Conservation (phyloP, 2,888 invertebrate species). For the Drosophila leonis region DNA sequence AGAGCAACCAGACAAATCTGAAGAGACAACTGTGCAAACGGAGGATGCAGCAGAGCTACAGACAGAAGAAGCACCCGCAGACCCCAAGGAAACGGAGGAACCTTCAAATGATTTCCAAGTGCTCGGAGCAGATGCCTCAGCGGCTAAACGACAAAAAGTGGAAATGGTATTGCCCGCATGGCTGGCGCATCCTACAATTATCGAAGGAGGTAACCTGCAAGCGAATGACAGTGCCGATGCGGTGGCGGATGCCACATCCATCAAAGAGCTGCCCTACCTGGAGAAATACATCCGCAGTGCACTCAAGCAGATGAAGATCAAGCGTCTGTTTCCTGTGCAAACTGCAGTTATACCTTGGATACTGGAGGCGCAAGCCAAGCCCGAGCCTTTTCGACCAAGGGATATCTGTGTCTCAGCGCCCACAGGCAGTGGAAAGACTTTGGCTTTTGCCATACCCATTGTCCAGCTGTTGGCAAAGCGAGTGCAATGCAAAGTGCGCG, state of each 20-base stretch:
- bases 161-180: constrained; percentile 94
- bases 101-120: constrained; percentile 84
- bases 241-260: constrained; percentile 86
- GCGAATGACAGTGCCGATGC: constrained; percentile 87
- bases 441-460: constrained; percentile 96
- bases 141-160: constrained; percentile 87
- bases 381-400: constrained; percentile 89
- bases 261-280: constrained; percentile 86
- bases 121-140: constrained; percentile 88
- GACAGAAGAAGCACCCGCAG: constrained; percentile 4
- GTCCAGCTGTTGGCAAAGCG: constrained; percentile 89
- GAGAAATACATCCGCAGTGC: constrained; percentile 88
- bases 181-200: constrained; percentile 92
- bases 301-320: constrained; percentile 90
- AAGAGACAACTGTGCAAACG: neutral
- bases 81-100: constrained; percentile 26
- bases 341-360: constrained; percentile 92
- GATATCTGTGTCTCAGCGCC: constrained; percentile 99
- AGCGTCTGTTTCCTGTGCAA: constrained; percentile 94
- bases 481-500: constrained; percentile 90
- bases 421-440: constrained; percentile 98
- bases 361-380: constrained; percentile 87
- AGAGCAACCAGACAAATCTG: neutral
- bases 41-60: constrained; percentile 20
- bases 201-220: constrained; percentile 87